phyloP scores from a whole-genome alignment of 2,888 invertebrate genomes.

The Ommatoiulus sabulosus region DNA sequence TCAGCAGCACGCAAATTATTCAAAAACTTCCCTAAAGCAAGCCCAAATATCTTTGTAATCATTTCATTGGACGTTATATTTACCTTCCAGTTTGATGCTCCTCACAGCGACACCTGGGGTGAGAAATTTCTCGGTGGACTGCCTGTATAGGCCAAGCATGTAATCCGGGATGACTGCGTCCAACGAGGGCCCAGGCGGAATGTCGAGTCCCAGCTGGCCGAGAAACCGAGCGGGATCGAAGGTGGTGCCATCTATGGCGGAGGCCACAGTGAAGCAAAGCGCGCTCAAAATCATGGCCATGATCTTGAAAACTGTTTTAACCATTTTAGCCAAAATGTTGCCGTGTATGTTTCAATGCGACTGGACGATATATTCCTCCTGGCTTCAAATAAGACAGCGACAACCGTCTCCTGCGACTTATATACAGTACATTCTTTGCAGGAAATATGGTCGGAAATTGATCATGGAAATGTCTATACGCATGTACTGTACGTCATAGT shows the following conservation, averaged over 20 bases:
- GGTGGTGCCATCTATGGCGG: background rate
- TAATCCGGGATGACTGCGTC: background rate
- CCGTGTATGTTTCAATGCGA: background rate
- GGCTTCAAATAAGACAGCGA: background rate
- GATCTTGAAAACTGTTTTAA: background rate
- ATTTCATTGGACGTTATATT: background rate
- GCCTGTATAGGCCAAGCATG: conserved; percentile 23
- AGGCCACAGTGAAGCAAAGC: background rate
- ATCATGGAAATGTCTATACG: too few species aligned
- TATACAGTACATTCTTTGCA: background rate
- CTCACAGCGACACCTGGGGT: background rate
- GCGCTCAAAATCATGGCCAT: background rate
- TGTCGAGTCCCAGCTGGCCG: background rate
- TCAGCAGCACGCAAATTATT: too few species aligned
- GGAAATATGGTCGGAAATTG: background rate
- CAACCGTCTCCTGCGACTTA: background rate
- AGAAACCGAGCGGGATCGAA: background rate
- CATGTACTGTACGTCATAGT: too few species aligned
- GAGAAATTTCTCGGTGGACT: background rate
- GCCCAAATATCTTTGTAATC: too few species aligned
- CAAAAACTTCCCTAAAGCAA: too few species aligned
- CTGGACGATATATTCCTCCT: background rate
- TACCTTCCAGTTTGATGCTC: conserved; percentile 24
- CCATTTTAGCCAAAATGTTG: background rate
- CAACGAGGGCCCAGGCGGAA: background rate